Evolutionary conservation across 2,797 vertebrate genomes (phyloP), one percentile per base, ranked within the genome.

Genomic region (Forpus xanthops): DNA sequence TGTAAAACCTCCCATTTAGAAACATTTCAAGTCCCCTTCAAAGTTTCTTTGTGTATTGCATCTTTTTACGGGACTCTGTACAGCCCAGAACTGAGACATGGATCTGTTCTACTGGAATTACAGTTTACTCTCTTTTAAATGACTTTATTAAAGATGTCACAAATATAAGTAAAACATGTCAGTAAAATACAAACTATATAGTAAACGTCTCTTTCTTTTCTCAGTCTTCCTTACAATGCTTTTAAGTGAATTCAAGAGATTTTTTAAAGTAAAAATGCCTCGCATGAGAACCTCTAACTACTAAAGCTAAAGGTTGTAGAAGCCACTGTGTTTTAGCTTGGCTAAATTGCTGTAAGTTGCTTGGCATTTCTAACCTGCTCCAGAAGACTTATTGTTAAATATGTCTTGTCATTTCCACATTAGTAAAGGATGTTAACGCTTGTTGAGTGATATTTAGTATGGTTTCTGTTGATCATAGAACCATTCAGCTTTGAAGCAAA

Each of bases 1-100:
- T 71, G 76, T 94, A 82, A 95, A 93, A 78, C 73, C 37, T 24
- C 33, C 61, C 49, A 8, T 37, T 35, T 96, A 83, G 87, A 67
- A 96, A 72, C 50, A 18, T 65, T 82, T 35, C 76, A 50, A 6
- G 50, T 5, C 81, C 89, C 68, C 89, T 70, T 68, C 72, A 73
- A 68, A 72, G 52, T 61, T 73, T 45, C 60, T 71, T 89, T 80
- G 72, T 93, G 68, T 91, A n/a, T 77, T 75, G 49, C 68, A 52
- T 93, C 75, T 85, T 49, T 89, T 92, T 66, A 66, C 44, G 79
- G 53, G 33, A 15, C 28, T 68, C 45, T 85, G 53, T 55, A 33
- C 87, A 73, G 52, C 37, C 17, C 28, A 44, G 72, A 41, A 3
- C 45, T 92, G 85, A 95, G 92, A 82, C 23, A 0, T 66, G 62